Conservation (phyloP, 2,797 vertebrate genomes). For the Hozukius guyotensis region DNA sequence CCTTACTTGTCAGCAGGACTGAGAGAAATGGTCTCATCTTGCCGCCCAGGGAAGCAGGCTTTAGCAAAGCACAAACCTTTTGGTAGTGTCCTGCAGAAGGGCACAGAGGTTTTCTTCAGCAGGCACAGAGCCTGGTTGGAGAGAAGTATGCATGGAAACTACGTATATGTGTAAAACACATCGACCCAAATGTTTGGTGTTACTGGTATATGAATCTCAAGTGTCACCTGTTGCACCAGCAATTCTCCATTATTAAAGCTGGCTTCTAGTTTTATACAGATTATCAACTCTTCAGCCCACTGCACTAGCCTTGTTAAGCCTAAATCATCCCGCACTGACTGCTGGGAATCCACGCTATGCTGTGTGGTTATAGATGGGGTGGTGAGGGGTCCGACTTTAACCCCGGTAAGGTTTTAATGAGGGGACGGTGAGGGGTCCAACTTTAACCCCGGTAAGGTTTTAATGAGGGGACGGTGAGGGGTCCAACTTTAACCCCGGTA, state of each 20-base stretch:
- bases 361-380: background rate
- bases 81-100: constrained; percentile 5
- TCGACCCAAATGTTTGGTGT: background rate
- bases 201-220: background rate
- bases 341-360: constrained; percentile 38
- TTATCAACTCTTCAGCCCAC: too few species aligned
- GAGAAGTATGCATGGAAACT: background rate
- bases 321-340: constrained; percentile 1
- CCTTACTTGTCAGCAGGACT: constrained; percentile 63
- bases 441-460: too few species aligned
- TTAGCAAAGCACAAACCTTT: constrained; percentile 10
- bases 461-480: fast-evolving
- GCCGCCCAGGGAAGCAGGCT: constrained; percentile 6
- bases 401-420: too few species aligned
- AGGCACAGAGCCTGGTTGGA: background rate
- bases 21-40: constrained; percentile 39
- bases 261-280: background rate
- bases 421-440: too few species aligned
- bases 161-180: background rate
- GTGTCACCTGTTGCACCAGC: background rate
- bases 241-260: background rate
- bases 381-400: too few species aligned
- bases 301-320: constrained; percentile 7
- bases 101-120: background rate
- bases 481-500: too few species aligned